These are phyloP conservation scores for Heteropelma amictum DNA, from an alignment of 2,888 invertebrate genomes.

Conservation along the genomic window DNA sequence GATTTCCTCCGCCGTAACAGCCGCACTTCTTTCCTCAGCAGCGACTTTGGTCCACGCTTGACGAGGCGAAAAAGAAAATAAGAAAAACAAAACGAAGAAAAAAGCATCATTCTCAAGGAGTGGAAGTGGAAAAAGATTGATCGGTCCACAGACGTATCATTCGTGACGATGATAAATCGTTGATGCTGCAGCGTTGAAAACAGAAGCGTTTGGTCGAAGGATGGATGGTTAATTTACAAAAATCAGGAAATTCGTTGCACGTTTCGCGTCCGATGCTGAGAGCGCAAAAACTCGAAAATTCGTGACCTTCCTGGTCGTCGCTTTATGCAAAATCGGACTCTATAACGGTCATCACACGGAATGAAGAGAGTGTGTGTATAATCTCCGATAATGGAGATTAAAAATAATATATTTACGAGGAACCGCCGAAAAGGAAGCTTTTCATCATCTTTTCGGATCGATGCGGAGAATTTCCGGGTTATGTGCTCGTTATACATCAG, in stretches of 20 bases:
- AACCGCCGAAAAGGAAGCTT: conserved; percentile 17
- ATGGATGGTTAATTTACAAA: neutral
- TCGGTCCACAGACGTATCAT: neutral
- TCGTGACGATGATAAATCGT: neutral
- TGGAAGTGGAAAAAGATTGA: conserved; percentile 3
- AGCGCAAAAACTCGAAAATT: neutral
- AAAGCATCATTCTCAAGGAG: neutral
- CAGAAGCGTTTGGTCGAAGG: neutral
- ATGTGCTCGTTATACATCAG: neutral
- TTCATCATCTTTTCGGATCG: conserved; percentile 26
- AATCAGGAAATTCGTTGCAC: neutral
- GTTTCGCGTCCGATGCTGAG: neutral
- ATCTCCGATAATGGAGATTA: neutral
- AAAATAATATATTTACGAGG: conserved; percentile 3
- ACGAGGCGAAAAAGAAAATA: neutral
- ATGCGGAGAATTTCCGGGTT: neutral
- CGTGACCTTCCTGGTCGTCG: neutral
- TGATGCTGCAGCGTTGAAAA: neutral
- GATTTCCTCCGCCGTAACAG: conserved; percentile 43
- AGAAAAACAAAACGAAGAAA: no score
- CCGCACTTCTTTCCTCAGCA: conserved; percentile 28
- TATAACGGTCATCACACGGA: no score
- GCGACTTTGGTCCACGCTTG: neutral
- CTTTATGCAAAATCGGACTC: no score
- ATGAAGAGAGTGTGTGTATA: neutral